Evolutionary conservation across 2,888 invertebrate species (phyloP).

Genomic region (Metalampra italica): DNA sequence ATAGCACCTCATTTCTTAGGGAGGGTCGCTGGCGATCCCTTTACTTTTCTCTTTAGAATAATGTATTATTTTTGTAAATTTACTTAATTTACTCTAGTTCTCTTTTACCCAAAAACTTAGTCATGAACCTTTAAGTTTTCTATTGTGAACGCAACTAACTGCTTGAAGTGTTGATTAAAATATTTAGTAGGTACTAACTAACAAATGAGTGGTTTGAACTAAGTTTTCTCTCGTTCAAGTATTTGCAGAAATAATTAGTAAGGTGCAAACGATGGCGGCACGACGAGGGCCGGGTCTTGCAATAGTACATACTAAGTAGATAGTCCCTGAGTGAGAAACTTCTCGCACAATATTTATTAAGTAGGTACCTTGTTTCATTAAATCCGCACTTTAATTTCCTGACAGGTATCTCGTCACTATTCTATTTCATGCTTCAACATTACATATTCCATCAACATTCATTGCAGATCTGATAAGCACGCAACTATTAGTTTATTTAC

Average conservation of each 20-base stretch:
- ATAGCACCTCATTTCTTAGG: conserved; percentile 69
- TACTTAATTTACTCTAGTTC: conserved; percentile 56
- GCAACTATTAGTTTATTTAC: neutral
- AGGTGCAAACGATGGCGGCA: conserved; percentile 35
- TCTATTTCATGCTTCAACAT: neutral
- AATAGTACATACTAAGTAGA: conserved; percentile 54
- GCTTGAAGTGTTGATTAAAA: conserved; percentile 65
- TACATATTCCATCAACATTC: neutral
- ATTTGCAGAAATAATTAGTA: conserved; percentile 30
- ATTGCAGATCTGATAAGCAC: conserved; percentile 9
- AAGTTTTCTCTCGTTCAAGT: conserved; percentile 50
- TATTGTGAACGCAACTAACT: conserved; percentile 69
- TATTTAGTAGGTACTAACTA: conserved; percentile 68
- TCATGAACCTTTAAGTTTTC: conserved; percentile 47
- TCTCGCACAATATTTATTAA: conserved; percentile 55
- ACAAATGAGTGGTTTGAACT: conserved; percentile 69
- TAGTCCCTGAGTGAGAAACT: conserved; percentile 38
- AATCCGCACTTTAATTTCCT: conserved; percentile 1
- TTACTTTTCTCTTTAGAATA: conserved; percentile 71
- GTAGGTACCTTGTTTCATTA: conserved; percentile 28
- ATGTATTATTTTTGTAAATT: conserved; percentile 58
- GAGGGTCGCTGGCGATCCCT: conserved; percentile 74
- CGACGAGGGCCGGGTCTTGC: conserved; percentile 67
- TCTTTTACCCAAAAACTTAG: conserved; percentile 47
- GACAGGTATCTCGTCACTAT: neutral